These are phyloP conservation scores for Capitella teleta DNA, from an alignment of 1,140 invertebrate genomes.

Conservation along the genomic window DNA sequence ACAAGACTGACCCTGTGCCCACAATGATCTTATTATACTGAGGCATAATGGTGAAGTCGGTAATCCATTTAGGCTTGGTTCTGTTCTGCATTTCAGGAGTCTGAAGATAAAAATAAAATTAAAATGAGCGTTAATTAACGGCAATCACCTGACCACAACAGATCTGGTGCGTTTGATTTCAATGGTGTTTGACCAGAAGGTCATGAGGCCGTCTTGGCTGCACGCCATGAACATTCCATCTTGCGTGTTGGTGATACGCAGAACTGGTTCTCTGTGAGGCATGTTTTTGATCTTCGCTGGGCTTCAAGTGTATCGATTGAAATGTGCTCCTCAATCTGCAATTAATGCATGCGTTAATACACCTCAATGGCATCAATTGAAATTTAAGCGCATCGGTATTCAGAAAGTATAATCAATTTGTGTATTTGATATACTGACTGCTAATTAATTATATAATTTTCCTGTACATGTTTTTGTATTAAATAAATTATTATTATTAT, in stretches of 20 bases:
- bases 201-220: conserved; percentile 39
- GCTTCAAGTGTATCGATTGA: too few relatives aligned
- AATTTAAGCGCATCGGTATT: too few relatives aligned
- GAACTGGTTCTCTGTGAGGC: conserved; percentile 33
- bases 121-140: background rate
- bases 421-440: too few relatives aligned
- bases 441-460: too few relatives aligned
- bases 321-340: too few relatives aligned
- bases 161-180: conserved; percentile 31
- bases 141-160: conserved; percentile 24
- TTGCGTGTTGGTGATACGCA: conserved; percentile 29
- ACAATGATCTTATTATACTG: conserved; percentile 41
- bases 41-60: conserved; percentile 39
- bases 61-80: conserved; percentile 40
- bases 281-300: conserved; percentile 34
- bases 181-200: conserved; percentile 34
- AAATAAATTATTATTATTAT: too few relatives aligned
- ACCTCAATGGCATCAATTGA: too few relatives aligned
- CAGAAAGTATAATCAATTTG: too few relatives aligned
- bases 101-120: conserved; percentile 16
- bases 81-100: conserved; percentile 22
- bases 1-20: conserved; percentile 37
- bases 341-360: too few relatives aligned
- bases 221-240: conserved; percentile 38
- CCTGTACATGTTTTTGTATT: too few relatives aligned